Evolutionary conservation across 1,140 invertebrate species (phyloP), one percentile per base, ranked within the genome.

Genomic region (Aphidius ervi): DNA sequence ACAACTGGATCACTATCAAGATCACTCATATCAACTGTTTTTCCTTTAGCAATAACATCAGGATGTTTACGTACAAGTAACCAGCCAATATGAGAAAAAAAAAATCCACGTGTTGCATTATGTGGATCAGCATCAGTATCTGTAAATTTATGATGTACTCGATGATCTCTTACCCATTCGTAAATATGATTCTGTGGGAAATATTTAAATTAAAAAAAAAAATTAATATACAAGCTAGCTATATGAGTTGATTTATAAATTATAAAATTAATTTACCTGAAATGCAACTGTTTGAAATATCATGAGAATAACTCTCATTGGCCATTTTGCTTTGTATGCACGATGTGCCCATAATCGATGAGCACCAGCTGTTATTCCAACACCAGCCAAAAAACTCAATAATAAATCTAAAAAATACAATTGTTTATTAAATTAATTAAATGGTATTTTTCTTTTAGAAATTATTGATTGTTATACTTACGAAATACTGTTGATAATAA

Each of bases 71-170:
- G 81, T 1, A 92, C 78, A 77, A 97, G 81, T 48, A 97, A 78
- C 94, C 94, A 97, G 4, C 94, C 94, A 66, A 96, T 89, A 71
- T 97, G 94, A 0, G 93, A 87, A 75, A 96, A 97, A 82, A 96
- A 95, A 74, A 96, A 94, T 3, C 92, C 92, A 65, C 92, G 77
- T 49, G 84, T 83, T 0, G 91, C 88, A 66, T 95, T 95, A 72
- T 95, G 92, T 0, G 93, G 94, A 76, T 96, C 94, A 0, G 93
- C 93, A 71, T 95, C 87, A 0, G 93, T 94, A 70, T 96, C 94
- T 0, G 91, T 90, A 74, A 88, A 95, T 75, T 95, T 95, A 70
- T 95, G 93, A 74, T 96, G 93, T 1, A 93, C 91, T 63, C 94
- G 82, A 73, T 97, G 94, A 74, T 96, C 93, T 49, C 87, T 82